A percentile compares a stretch with the other conserved stretches of the same genome.
phyloP scores from a whole-genome alignment of 2,797 vertebrate species.

The Pangasius macronema region DNA sequence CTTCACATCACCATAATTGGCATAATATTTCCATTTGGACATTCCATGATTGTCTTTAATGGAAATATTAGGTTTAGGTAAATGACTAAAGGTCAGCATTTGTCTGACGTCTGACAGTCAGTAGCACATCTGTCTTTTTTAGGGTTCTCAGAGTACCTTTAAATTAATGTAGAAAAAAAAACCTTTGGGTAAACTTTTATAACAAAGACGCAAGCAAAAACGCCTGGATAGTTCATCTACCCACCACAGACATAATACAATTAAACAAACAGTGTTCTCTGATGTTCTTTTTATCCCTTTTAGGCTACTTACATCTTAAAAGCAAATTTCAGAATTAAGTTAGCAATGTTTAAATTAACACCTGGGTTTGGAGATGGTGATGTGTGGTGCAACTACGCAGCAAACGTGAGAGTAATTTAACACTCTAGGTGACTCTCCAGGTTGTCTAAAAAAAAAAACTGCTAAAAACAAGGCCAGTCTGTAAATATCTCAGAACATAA shows the following conservation, averaged over 20 bases:
- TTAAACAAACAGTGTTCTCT: not conserved
- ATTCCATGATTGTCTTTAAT: conserved; percentile 58
- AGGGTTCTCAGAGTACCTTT: conserved; percentile 30
- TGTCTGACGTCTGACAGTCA: too few species aligned
- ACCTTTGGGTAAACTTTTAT: not conserved
- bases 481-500: not conserved
- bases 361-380: not conserved
- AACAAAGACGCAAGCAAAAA: not conserved
- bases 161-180: not conserved
- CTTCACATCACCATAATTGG: conserved; percentile 59
- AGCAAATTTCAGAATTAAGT: not conserved
- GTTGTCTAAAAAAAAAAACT: not conserved
- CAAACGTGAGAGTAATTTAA: not conserved
- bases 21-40: conserved; percentile 62
- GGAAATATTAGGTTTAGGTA: conserved; percentile 49
- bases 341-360: not conserved
- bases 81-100: conserved; percentile 46
- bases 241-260: not conserved
- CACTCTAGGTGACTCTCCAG: not conserved
- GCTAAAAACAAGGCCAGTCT: not conserved
- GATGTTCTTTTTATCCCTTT: too few species aligned
- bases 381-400: not conserved
- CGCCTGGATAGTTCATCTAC: not conserved
- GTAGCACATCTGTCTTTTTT: conserved; percentile 23
- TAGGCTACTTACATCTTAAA: not conserved